Evolutionary conservation across 1,140 invertebrate species (phyloP).

Genomic region (Tetragnatha versicolor): DNA sequence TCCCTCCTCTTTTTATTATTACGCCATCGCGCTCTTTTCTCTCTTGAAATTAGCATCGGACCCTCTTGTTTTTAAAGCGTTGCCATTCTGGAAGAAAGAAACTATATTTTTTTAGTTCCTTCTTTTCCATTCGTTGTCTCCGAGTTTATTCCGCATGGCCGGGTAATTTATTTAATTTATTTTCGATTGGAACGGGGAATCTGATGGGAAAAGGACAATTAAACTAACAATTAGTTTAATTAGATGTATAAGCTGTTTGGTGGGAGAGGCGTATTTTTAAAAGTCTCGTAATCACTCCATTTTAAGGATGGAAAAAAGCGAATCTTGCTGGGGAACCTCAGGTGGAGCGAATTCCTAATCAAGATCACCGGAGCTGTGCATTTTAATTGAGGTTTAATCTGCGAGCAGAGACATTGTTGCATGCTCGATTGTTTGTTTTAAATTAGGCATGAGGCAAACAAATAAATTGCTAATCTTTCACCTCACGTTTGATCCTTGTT

Average conservation of each 20-base stretch:
- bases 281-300: neutral
- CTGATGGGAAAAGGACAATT: conserved; percentile 2
- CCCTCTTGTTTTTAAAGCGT: conserved; percentile 15
- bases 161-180: neutral
- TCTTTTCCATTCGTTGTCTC: neutral
- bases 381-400: no score
- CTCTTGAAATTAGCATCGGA: conserved; percentile 49
- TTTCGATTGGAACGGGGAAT: neutral
- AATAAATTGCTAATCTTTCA: no score
- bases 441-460: no score
- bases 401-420: no score
- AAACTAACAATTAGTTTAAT: conserved; percentile 41
- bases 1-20: conserved; percentile 30
- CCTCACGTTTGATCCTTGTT: no score
- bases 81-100: neutral
- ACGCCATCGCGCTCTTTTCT: no score
- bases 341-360: no score
- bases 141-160: neutral
- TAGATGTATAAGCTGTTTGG: conserved; percentile 39
- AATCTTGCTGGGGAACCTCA: neutral
- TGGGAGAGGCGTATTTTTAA: conserved; percentile 28
- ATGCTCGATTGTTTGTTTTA: no score
- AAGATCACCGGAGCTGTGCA: no score
- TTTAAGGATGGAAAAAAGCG: conserved; percentile 4
- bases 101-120: neutral